Conservation (phyloP, 2,113 vertebrate genomes). For the Todiramphus saurophagus region DNA sequence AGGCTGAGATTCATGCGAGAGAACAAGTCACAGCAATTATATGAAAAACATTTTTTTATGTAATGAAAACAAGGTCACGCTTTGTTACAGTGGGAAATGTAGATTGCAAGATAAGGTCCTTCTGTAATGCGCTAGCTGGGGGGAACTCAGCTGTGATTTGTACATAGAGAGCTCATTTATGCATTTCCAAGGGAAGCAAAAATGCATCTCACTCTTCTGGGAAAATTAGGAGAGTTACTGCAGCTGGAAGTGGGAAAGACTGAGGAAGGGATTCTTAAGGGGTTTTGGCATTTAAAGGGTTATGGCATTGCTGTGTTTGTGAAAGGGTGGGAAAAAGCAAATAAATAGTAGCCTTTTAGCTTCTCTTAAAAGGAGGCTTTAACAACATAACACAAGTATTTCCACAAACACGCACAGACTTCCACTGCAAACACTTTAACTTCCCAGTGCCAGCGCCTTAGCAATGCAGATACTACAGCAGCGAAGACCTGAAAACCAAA, state of each 20-base stretch:
- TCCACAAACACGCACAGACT: background rate
- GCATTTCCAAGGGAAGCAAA: slow-evolving; percentile 75
- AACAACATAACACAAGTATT: slow-evolving; percentile 18
- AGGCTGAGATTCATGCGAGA: background rate
- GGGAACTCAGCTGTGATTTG: slow-evolving; percentile 76
- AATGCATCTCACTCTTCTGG: slow-evolving; percentile 66
- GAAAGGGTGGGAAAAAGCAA: slow-evolving; percentile 55
- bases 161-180: slow-evolving; percentile 82
- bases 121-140: slow-evolving; percentile 71
- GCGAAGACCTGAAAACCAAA: background rate
- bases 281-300: slow-evolving; percentile 40
- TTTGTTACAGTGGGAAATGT: slow-evolving; percentile 76
- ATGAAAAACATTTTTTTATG: slow-evolving; percentile 69
- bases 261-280: slow-evolving; percentile 63
- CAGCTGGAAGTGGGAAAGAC: slow-evolving; percentile 74
- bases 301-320: slow-evolving; percentile 28
- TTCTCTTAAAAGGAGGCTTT: slow-evolving; percentile 53
- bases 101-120: slow-evolving; percentile 79
- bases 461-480: background rate
- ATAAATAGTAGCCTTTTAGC: slow-evolving; percentile 55
- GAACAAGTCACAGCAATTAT: slow-evolving; percentile 49
- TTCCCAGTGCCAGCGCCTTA: background rate
- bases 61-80: slow-evolving; percentile 77
- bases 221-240: slow-evolving; percentile 72
- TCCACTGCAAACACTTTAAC: background rate